Evolutionary conservation across 2,113 vertebrate species (phyloP).

Genomic region (Peromyscus polionotus): DNA sequence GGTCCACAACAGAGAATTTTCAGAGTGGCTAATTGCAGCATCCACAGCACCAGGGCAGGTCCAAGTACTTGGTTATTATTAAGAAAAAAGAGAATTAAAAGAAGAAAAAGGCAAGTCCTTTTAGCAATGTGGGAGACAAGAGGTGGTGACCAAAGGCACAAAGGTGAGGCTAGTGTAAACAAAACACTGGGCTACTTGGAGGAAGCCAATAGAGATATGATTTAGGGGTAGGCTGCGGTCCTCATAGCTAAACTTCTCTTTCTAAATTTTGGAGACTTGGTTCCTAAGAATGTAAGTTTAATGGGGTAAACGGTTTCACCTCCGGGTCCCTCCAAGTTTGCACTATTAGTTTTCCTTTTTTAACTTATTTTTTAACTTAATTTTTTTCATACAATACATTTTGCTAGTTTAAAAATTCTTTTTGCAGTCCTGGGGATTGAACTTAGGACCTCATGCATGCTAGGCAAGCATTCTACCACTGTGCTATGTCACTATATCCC

Average conservation of each 20-base stretch:
- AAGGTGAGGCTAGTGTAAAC: neutral
- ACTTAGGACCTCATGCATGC: neutral
- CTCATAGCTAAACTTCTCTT: neutral
- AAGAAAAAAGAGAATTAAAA: neutral
- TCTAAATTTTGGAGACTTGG: neutral
- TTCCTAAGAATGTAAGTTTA: neutral
- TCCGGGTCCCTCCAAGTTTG: neutral
- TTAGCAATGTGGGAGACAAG: neutral
- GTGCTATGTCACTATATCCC: neutral
- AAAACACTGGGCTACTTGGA: neutral
- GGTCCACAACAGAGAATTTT: too few relatives aligned
- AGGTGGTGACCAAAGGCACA: neutral
- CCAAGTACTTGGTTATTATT: neutral
- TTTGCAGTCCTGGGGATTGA: neutral
- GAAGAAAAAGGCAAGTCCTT: neutral
- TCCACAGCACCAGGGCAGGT: neutral
- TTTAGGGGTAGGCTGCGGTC: neutral
- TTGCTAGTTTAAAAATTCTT: neutral
- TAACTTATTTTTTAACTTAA: neutral
- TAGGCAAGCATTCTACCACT: neutral
- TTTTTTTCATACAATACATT: neutral
- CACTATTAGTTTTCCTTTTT: neutral
- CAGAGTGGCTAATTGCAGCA: neutral
- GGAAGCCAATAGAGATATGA: neutral
- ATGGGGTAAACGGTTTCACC: neutral